These are phyloP conservation scores for Gymnarchus niloticus DNA, from an alignment of 2,113 vertebrate genomes.

Conservation along the genomic window DNA sequence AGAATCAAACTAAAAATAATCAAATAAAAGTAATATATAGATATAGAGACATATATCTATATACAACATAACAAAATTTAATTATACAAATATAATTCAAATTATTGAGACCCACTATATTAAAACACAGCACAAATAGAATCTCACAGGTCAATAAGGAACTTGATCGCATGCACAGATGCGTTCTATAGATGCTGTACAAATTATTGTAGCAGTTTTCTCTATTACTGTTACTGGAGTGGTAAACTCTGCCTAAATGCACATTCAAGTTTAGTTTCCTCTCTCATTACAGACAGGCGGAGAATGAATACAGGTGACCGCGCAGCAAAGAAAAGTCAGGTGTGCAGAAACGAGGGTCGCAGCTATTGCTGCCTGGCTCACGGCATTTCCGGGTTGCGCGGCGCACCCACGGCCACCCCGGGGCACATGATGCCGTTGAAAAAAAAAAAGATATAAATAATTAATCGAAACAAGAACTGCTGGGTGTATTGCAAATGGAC, in stretches of 20 bases:
- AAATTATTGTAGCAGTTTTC: constrained; percentile 44
- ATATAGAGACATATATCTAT: constrained; percentile 54
- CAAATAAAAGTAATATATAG: constrained; percentile 44
- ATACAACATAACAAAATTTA: constrained; percentile 54
- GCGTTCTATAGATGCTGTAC: constrained; percentile 66
- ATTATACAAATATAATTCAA: constrained; percentile 48
- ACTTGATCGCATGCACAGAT: constrained; percentile 69
- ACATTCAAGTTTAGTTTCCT: not conserved
- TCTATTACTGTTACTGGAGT: not conserved
- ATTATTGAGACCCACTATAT: constrained; percentile 51
- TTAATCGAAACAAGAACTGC: constrained; percentile 30
- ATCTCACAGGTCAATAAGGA: constrained; percentile 66
- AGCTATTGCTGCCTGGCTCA: not conserved
- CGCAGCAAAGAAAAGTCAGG: not conserved
- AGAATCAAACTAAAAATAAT: constrained; percentile 26
- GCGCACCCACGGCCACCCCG: not conserved
- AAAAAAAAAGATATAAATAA: not conserved
- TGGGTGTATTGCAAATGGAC: constrained; percentile 44
- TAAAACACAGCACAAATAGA: constrained; percentile 69
- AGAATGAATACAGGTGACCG: constrained; percentile 14
- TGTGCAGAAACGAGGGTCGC: not conserved
- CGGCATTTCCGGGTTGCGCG: no score
- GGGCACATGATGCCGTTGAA: constrained; percentile 17
- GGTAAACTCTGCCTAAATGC: constrained; percentile 22
- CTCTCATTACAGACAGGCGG: constrained; percentile 26